A percentile compares a stretch with the other conserved stretches of the same genome.
These are phyloP conservation scores for Picathartes gymnocephalus DNA, from an alignment of 2,113 vertebrate species.

Conservation along the genomic window DNA sequence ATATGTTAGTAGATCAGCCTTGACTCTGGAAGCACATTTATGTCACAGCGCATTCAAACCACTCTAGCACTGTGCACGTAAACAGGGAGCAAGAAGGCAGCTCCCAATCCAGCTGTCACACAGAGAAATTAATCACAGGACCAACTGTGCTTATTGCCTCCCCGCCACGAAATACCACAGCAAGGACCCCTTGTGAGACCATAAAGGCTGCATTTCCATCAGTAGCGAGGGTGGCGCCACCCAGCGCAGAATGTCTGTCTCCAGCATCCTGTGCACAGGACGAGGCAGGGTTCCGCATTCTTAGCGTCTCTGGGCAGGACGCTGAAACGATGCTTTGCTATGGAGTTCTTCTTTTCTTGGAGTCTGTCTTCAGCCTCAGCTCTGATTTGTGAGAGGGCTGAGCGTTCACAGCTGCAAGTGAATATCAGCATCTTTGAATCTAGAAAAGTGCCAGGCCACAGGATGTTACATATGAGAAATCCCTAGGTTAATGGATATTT, in stretches of 20 bases:
- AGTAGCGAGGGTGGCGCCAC: not conserved
- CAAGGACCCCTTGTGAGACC: not conserved
- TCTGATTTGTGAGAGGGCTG: not conserved
- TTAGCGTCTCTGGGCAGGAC: not conserved
- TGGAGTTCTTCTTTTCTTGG: not conserved
- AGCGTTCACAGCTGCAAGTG: not conserved
- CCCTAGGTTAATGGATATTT: not conserved
- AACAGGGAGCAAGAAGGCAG: not conserved
- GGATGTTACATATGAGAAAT: not conserved
- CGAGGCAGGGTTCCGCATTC: not conserved
- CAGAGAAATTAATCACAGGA: conserved; percentile 20
- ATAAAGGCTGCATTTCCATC: not conserved
- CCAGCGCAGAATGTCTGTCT: not conserved
- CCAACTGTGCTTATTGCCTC: not conserved
- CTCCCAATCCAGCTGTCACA: conserved; percentile 18
- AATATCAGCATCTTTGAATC: not conserved
- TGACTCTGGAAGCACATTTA: not conserved
- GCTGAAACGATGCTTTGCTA: not conserved
- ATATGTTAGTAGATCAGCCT: not conserved
- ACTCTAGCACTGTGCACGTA: not conserved
- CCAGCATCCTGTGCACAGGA: not conserved
- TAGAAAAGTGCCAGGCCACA: not conserved
- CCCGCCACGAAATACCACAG: not conserved
- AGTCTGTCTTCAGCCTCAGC: not conserved
- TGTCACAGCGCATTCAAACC: not conserved